Evolutionary conservation across 2,888 invertebrate species (phyloP).

Genomic region (Zele albiditarsus): DNA sequence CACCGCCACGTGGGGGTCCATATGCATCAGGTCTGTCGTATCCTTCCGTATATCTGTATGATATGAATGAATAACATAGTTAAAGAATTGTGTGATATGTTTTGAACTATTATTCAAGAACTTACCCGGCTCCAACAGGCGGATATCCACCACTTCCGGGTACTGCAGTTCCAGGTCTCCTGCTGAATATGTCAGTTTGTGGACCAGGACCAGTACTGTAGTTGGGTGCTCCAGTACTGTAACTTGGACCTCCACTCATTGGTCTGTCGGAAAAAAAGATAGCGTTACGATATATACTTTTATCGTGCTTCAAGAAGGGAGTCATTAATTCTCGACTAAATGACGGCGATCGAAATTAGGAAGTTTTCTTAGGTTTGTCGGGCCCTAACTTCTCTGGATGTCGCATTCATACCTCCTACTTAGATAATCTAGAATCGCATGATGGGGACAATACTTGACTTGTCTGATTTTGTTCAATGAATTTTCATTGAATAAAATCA

Average conservation of each 20-base stretch:
- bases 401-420: too few relatives aligned
- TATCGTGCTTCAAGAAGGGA: too few relatives aligned
- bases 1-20: slow-evolving; percentile 69
- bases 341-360: too few relatives aligned
- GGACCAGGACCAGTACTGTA: slow-evolving; percentile 69
- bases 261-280: slow-evolving; percentile 59
- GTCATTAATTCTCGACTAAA: too few relatives aligned
- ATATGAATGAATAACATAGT: slow-evolving; percentile 34
- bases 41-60: slow-evolving; percentile 67
- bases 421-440: too few relatives aligned
- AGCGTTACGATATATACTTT: not conserved
- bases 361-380: too few relatives aligned
- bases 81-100: slow-evolving; percentile 14
- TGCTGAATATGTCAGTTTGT: slow-evolving; percentile 70
- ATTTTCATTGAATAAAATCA: too few relatives aligned
- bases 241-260: slow-evolving; percentile 68
- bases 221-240: slow-evolving; percentile 65
- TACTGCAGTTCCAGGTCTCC: slow-evolving; percentile 69
- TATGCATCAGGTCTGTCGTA: slow-evolving; percentile 71
- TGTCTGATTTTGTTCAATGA: too few relatives aligned
- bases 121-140: slow-evolving; percentile 70
- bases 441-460: too few relatives aligned
- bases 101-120: slow-evolving; percentile 22
- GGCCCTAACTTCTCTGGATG: too few relatives aligned
- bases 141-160: slow-evolving; percentile 68